Evolutionary conservation across 2,888 invertebrate species (phyloP), one percentile per base, ranked within the genome.

Genomic region (Xestia sexstrigata): DNA sequence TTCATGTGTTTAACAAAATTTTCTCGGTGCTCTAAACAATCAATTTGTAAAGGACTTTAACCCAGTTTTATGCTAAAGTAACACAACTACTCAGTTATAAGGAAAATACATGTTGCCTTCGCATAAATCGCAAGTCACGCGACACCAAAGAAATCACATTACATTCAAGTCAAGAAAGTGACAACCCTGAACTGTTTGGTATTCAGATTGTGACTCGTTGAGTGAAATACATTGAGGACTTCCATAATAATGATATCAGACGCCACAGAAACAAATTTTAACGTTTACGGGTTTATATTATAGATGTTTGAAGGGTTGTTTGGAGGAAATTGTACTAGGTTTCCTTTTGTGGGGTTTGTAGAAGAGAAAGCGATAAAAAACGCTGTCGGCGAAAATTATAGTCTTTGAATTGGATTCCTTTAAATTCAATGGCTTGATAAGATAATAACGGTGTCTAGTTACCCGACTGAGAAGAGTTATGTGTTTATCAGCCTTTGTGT

Each of bases 101-200:
- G 86, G 82, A 84, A 87, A 87, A 85, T 74, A 74, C 15, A 78
- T 30, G 69, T 77, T 77, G 69, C 82, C 82, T 86, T 87, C 78
- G 49, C 76, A 79, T 73, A 79, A 70, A 76, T 73, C 52, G 76
- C 73, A 66, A 82, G 89, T 86, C 89, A 89, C 88, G 88, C 84
- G 73, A 86, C 74, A 60, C 47, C 52, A 70, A 77, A 78, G 76
- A 78, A 86, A 75, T 86, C 74, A 88, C 74, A 77, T 79, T 80
- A 82, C 75, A 79, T 82, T 73, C 76, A 84, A 82, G 78, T 79
- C 79, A 84, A 84, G 75, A 82, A 76, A 68, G 68, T 55, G 52
- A 13, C 74, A 85, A 71, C 82, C 80, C 76, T 82, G 80, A 72
- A 80, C 68, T 74, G 73, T 74, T 88, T 81, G 75, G 66, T 87